These are phyloP conservation scores for Myrmecophaga tridactyla DNA, from an alignment of 2,113 vertebrate species.

Conservation along the genomic window DNA sequence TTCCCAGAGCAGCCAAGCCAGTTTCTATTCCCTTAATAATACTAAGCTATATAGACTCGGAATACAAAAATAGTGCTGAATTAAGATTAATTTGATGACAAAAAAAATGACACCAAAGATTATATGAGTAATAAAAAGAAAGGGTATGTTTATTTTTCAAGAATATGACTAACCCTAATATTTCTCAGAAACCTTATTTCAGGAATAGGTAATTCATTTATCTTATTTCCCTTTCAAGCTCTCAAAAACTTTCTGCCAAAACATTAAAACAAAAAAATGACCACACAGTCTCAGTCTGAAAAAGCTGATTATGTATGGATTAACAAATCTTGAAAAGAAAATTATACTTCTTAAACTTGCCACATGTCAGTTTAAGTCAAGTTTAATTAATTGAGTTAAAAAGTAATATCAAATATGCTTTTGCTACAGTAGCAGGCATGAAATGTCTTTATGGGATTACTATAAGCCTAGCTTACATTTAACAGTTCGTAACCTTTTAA, in stretches of 20 bases:
- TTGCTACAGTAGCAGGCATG: background rate
- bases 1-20: background rate
- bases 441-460: conserved; percentile 60
- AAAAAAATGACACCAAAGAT: background rate
- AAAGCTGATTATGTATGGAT: conserved; percentile 33
- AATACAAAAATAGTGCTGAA: background rate
- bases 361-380: background rate
- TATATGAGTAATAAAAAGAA: background rate
- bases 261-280: conserved; percentile 18
- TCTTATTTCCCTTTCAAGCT: conserved; percentile 19
- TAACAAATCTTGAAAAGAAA: conserved; percentile 28
- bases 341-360: background rate
- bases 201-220: conserved; percentile 37
- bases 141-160: background rate
- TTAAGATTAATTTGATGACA: background rate
- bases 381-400: conserved; percentile 51
- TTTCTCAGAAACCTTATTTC: conserved; percentile 42
- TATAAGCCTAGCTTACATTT: conserved; percentile 46
- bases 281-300: background rate
- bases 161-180: background rate
- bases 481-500: background rate
- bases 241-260: background rate
- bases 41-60: background rate
- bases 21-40: background rate
- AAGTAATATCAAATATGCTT: conserved; percentile 25